Percentiles rank a stretch among this genome's conserved stretches.
These are phyloP conservation scores for Trachelus tabidus DNA, from an alignment of 2,888 invertebrate genomes.

Conservation along the genomic window DNA sequence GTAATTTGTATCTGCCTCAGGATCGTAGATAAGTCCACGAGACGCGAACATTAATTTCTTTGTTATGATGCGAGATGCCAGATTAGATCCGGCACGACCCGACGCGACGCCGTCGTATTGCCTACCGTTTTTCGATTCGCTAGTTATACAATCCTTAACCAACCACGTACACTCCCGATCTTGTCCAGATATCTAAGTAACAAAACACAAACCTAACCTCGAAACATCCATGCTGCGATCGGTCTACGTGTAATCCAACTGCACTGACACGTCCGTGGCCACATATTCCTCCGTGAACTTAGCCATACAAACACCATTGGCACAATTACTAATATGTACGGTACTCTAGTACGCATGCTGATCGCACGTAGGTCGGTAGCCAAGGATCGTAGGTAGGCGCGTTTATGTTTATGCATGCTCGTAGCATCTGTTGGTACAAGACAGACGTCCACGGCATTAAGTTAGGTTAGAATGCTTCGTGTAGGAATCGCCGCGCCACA, in stretches of 20 bases:
- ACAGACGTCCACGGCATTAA: conserved; percentile 44
- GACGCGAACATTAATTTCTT: conserved; percentile 39
- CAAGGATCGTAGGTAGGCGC: not conserved
- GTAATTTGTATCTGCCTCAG: conserved; percentile 37
- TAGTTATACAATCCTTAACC: not conserved
- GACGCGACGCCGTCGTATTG: conserved; percentile 9
- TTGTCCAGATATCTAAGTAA: not conserved
- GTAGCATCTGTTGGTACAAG: conserved; percentile 57
- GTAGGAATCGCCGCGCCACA: not conserved
- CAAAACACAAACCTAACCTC: not conserved
- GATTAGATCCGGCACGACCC: conserved; percentile 26
- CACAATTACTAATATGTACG: not conserved
- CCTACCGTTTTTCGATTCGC: conserved; percentile 28
- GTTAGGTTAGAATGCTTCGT: conserved; percentile 4
- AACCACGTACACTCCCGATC: not conserved
- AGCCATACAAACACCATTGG: not conserved
- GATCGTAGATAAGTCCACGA: conserved; percentile 17
- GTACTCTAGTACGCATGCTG: not conserved
- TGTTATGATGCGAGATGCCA: conserved; percentile 30
- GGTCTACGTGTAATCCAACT: not conserved
- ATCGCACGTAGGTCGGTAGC: not conserved
- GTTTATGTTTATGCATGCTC: conserved; percentile 31
- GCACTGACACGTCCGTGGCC: not conserved
- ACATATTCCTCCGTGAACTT: not conserved
- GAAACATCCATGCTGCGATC: not conserved